Evolutionary conservation across 2,113 vertebrate genomes (phyloP), one percentile per base, ranked within the genome.

Genomic region (Dryoscopus gambensis): DNA sequence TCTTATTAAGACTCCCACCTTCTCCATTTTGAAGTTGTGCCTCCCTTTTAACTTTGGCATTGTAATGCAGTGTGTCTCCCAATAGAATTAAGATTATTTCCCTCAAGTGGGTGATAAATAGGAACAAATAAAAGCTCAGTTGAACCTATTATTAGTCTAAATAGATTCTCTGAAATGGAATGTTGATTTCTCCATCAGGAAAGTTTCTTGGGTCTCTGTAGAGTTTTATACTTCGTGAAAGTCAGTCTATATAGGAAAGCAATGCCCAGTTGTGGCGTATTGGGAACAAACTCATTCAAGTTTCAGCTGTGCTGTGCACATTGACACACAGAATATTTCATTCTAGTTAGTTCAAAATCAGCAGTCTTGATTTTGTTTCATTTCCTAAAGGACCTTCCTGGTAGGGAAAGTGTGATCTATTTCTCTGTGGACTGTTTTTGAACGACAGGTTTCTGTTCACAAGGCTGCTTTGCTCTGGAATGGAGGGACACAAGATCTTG

Each of bases 361-460:
- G 8, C 1, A 2, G 5, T 47, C 11, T 74, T 55, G 5, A 15
- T 52, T 59, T 57, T 28, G 15, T 47, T 83, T 83, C 5, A 5
- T 69, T 81, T 86, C 22, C 9, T 30, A 0, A 22, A 44, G 47
- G 59, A 65, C 9, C 9, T 6, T 68, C 3, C 6, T 63, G 6
- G 5, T 5, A 15, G 15, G 15, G 9, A 14, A 59, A 3, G 12
- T 4, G 6, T 40, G 17, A 62, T 69, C 30, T 44, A 11, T 25
- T 46, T 44, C 22, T 75, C n/a, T 52, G 24, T 35, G 10, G 18
- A 28, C 30, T 0, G 1, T 31, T 15, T 63, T 46, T 35, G 50
- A 44, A 40, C 0, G 0, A 13, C 11, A 24, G 21, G 24, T 52
- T 67, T 91, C 60, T 57, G 27, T 27, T 52, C 1, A 2, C 0